Evolutionary conservation across 2,888 invertebrate species (phyloP).

Genomic region (Hirtodrosophila alboralis): DNA sequence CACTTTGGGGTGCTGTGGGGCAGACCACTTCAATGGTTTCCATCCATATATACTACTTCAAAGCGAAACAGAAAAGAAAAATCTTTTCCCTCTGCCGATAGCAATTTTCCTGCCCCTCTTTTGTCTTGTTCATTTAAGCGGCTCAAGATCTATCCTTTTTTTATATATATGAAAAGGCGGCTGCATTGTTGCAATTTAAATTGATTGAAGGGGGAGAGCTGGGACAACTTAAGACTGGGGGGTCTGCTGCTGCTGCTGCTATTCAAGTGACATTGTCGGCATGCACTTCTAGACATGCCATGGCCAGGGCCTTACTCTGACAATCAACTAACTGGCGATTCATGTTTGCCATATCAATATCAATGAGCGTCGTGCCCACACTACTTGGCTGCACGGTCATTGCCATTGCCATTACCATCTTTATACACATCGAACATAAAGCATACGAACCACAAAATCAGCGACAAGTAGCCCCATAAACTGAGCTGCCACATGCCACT

Average conservation of each 20-base stretch:
- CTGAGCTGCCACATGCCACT: conserved; percentile 51
- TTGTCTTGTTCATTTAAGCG: conserved; percentile 30
- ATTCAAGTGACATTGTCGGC: conserved; percentile 60
- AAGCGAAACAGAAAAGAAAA: conserved; percentile 47
- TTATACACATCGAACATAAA: conserved; percentile 14
- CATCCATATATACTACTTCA: conserved; percentile 68
- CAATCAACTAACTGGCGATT: conserved; percentile 5
- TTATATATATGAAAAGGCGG: conserved; percentile 42
- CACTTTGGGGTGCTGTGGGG: conserved; percentile 18
- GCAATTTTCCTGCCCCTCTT: conserved; percentile 3
- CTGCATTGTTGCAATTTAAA: conserved; percentile 73
- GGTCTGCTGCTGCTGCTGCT: conserved; percentile 6
- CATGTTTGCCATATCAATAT: conserved; percentile 47
- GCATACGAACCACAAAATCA: conserved; percentile 37
- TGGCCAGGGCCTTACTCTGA: conserved; percentile 11
- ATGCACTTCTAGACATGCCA: conserved; percentile 33
- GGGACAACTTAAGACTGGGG: no score
- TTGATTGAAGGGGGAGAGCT: conserved; percentile 37
- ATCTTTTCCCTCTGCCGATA: conserved; percentile 24
- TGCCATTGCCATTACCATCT: conserved; percentile 36
- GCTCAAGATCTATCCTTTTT: conserved; percentile 51
- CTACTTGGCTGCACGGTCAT: conserved; percentile 49
- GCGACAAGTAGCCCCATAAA: conserved; percentile 40
- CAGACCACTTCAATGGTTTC: conserved; percentile 75
- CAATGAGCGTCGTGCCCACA: conserved; percentile 49